Conservation (phyloP, 2,113 vertebrate genomes). For the Lonchura striata region DNA sequence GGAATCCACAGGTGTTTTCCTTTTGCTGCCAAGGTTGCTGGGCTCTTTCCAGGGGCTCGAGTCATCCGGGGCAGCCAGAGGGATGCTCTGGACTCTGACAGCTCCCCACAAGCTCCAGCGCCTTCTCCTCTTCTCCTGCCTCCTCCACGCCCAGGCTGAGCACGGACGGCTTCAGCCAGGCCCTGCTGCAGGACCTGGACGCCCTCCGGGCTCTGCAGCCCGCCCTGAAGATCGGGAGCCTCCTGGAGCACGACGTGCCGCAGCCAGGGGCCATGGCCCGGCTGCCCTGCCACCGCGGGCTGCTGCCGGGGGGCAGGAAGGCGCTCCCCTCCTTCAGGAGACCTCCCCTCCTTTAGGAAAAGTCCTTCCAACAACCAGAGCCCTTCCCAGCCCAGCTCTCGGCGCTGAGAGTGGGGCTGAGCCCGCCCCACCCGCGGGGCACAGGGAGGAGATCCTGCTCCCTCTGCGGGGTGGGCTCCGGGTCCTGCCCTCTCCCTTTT, state of each 20-base stretch:
- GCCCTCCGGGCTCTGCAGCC: not conserved
- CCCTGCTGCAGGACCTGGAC: not conserved
- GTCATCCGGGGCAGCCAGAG: too few species aligned
- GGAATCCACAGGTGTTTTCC: too few species aligned
- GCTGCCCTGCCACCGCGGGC: not conserved
- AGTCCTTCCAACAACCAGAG: too few species aligned
- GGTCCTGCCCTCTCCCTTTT: too few species aligned
- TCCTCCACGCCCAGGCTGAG: not conserved
- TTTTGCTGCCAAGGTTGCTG: too few species aligned
- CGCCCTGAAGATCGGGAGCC: not conserved
- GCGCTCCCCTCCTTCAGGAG: not conserved
- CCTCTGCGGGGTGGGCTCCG: too few species aligned
- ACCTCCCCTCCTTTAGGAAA: not conserved
- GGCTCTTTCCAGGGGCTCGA: too few species aligned
- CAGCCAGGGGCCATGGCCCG: not conserved
- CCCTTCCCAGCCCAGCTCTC: accelerated
- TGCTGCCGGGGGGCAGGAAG: not conserved
- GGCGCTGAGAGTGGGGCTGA: accelerated
- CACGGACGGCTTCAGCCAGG: not conserved
- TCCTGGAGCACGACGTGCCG: not conserved
- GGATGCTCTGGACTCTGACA: too few species aligned
- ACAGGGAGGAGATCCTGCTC: too few species aligned
- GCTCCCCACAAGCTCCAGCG: not conserved
- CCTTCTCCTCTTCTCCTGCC: not conserved
- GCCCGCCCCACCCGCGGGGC: too few species aligned